These are phyloP conservation scores for Acheta domesticus DNA, from an alignment of 2,888 invertebrate genomes.

Conservation along the genomic window DNA sequence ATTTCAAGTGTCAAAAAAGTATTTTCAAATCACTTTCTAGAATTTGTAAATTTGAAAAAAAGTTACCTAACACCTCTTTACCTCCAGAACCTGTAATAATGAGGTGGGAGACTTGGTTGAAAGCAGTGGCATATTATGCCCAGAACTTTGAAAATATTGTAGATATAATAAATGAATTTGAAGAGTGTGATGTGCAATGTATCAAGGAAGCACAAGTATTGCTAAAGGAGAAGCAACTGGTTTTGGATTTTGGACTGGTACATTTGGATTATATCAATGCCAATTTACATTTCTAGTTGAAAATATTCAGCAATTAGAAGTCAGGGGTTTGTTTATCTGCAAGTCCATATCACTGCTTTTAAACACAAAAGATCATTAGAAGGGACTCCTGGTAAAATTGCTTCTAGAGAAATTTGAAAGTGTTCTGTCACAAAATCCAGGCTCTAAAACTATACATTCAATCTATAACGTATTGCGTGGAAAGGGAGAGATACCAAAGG, in stretches of 20 bases:
- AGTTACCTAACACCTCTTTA: not conserved
- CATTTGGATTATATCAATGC: not conserved
- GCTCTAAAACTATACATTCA: too few species aligned
- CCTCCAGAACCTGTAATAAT: not conserved
- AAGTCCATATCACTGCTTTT: too few species aligned
- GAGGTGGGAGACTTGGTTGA: not conserved
- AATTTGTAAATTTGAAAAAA: not conserved
- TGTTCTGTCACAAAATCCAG: too few species aligned
- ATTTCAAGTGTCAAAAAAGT: too few species aligned
- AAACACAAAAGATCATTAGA: too few species aligned
- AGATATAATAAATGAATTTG: not conserved
- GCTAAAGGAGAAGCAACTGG: not conserved
- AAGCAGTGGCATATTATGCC: not conserved
- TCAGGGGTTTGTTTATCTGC: too few species aligned
- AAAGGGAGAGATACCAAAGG: too few species aligned
- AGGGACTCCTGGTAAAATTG: too few species aligned
- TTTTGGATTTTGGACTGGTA: too few species aligned
- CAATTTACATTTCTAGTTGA: not conserved
- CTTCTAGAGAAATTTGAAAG: too few species aligned
- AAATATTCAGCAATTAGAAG: not conserved
- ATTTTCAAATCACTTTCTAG: too few species aligned
- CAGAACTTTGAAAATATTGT: not conserved
- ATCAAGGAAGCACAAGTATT: not conserved
- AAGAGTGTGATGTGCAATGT: not conserved
- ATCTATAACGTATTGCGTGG: too few species aligned